Percentiles rank a stretch among this genome's conserved stretches.
Conservation (phyloP, 2,888 invertebrate species). For the Glaucopsyche alexis region DNA sequence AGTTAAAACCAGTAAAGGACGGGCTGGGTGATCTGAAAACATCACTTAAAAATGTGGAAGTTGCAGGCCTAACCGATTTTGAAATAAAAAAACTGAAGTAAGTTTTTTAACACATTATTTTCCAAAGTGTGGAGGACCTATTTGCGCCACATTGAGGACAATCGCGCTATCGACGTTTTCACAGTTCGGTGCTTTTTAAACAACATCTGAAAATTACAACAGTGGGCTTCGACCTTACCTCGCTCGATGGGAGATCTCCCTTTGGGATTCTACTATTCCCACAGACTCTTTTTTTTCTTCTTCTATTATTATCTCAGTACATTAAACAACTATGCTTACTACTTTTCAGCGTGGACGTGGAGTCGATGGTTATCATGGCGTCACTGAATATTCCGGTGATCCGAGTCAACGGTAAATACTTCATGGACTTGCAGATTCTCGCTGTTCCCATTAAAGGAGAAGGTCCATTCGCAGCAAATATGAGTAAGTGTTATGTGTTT, state of each 20-base stretch:
- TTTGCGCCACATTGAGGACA: too few relatives aligned
- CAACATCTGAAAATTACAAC: too few relatives aligned
- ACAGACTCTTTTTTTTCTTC: too few relatives aligned
- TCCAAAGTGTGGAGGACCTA: too few relatives aligned
- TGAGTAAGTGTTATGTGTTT: not conserved
- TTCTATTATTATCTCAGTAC: too few relatives aligned
- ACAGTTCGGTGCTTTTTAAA: too few relatives aligned
- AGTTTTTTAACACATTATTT: not conserved
- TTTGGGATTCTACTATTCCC: too few relatives aligned
- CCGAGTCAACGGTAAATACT: not conserved
- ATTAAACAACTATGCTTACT: too few relatives aligned
- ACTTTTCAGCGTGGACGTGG: not conserved
- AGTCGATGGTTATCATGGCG: not conserved
- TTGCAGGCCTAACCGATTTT: not conserved
- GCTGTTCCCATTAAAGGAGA: not conserved
- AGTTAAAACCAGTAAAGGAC: not conserved
- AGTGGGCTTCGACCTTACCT: too few relatives aligned
- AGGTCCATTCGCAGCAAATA: not conserved
- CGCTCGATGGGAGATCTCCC: too few relatives aligned
- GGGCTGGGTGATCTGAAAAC: not conserved
- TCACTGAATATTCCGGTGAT: not conserved
- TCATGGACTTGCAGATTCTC: not conserved
- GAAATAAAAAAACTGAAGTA: not conserved
- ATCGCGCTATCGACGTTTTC: too few relatives aligned
- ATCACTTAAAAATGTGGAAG: not conserved